Percentiles rank a stretch among this genome's conserved stretches.
Evolutionary conservation across 1,140 invertebrate genomes (phyloP).

Genomic region (Rhagoletis zephyria): DNA sequence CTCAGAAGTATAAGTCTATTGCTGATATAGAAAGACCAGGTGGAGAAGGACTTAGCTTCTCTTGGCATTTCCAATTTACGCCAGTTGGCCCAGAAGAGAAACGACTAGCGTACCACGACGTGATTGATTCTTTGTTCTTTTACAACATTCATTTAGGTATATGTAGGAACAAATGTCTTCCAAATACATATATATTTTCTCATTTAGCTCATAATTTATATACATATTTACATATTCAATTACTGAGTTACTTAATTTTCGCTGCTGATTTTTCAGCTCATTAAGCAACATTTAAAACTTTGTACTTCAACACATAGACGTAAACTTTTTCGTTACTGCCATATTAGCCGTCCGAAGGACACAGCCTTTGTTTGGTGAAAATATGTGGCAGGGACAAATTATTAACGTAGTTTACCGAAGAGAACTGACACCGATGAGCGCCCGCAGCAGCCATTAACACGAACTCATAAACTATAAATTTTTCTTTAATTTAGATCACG

Average conservation of each 20-base stretch:
- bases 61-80: too few species aligned
- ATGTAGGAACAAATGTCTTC: neutral
- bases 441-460: slow-evolving; percentile 48
- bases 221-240: slow-evolving; percentile 39
- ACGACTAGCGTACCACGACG: too few species aligned
- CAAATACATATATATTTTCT: neutral
- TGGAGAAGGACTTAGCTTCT: too few species aligned
- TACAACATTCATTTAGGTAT: too few species aligned
- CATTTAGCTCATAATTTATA: slow-evolving; percentile 16
- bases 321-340: neutral
- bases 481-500: slow-evolving; percentile 52
- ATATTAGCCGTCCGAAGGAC: neutral
- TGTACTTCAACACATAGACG: neutral
- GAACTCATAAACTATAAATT: slow-evolving; percentile 52
- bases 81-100: too few species aligned
- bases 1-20: too few species aligned
- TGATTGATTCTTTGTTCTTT: too few species aligned
- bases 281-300: slow-evolving; percentile 39
- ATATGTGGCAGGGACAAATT: slow-evolving; percentile 60
- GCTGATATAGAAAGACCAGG: too few species aligned
- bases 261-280: slow-evolving; percentile 34
- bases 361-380: slow-evolving; percentile 8
- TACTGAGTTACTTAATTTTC: slow-evolving; percentile 22
- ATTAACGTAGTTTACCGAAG: slow-evolving; percentile 37
- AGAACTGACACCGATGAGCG: slow-evolving; percentile 1